phyloP scores from a whole-genome alignment of 1,140 invertebrate species.

The Drosophila subobscura region DNA sequence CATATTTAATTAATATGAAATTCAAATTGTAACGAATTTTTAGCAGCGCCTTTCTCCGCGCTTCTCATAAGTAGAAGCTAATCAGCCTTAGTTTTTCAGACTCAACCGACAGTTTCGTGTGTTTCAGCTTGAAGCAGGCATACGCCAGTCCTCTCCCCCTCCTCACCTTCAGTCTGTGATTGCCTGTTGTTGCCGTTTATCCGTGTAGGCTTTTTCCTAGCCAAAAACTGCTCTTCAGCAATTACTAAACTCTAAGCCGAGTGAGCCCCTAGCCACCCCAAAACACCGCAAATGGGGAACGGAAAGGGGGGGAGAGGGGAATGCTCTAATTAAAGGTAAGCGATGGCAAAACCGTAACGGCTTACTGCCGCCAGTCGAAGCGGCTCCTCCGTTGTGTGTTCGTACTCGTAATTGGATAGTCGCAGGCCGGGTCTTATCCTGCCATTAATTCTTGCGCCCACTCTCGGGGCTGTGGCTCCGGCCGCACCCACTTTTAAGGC shows the following conservation, averaged over 20 bases:
- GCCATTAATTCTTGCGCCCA: slow-evolving; percentile 48
- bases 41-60: too few relatives aligned
- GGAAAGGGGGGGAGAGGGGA: slow-evolving; percentile 21
- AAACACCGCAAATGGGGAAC: slow-evolving; percentile 30
- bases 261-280: slow-evolving; percentile 30
- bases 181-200: too few relatives aligned
- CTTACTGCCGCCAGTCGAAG: slow-evolving; percentile 14
- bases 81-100: too few relatives aligned
- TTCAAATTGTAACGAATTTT: too few relatives aligned
- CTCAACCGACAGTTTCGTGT: too few relatives aligned
- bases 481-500: slow-evolving; percentile 68
- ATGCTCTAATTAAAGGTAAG: slow-evolving; percentile 53
- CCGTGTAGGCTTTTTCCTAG: slow-evolving; percentile 3
- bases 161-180: too few relatives aligned
- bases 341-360: slow-evolving; percentile 40
- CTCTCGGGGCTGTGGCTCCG: neutral
- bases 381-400: slow-evolving; percentile 26
- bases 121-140: too few relatives aligned
- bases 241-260: slow-evolving; percentile 50
- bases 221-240: slow-evolving; percentile 37
- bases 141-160: too few relatives aligned
- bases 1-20: too few relatives aligned
- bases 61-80: too few relatives aligned
- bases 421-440: slow-evolving; percentile 37
- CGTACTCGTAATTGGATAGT: slow-evolving; percentile 49